Percentiles rank a stretch among this genome's conserved stretches.
Evolutionary conservation across 2,797 vertebrate genomes (phyloP).

Genomic region (Falco peregrinus): DNA sequence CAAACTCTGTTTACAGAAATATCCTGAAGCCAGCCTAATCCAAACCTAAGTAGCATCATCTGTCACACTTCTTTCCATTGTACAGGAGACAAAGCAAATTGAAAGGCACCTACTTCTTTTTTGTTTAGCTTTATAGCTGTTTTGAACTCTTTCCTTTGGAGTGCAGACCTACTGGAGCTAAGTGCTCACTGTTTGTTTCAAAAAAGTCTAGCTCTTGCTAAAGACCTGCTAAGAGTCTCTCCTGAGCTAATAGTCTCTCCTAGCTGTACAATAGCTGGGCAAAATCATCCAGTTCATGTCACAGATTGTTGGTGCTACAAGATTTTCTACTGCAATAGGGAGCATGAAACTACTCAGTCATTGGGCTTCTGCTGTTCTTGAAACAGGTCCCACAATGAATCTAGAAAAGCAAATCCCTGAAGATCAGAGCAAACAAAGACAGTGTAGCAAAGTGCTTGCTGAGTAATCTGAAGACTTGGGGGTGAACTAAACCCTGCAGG

Average conservation of each 20-base stretch:
- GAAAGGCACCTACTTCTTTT: background rate
- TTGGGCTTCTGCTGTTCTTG: background rate
- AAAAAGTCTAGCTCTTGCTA: background rate
- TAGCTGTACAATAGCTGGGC: background rate
- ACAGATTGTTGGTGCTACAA: background rate
- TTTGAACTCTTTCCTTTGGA: background rate
- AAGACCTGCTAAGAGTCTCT: background rate
- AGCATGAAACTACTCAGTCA: background rate
- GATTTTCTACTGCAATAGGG: background rate
- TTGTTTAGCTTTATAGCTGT: background rate
- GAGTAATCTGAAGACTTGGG: background rate
- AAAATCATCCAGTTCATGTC: background rate
- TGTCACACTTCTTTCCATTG: background rate
- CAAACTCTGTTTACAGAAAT: background rate
- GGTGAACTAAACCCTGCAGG: constrained; percentile 6
- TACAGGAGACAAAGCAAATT: background rate
- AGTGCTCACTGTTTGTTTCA: background rate
- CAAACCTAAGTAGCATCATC: background rate
- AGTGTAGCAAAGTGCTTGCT: background rate
- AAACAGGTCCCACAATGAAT: background rate
- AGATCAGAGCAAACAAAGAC: background rate
- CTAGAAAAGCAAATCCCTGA: background rate
- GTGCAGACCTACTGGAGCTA: background rate
- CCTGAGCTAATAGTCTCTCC: background rate
- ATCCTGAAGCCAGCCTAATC: constrained; percentile 1